Conservation (phyloP, 1,140 invertebrate genomes). For the Zaprionus lachaisei region DNA sequence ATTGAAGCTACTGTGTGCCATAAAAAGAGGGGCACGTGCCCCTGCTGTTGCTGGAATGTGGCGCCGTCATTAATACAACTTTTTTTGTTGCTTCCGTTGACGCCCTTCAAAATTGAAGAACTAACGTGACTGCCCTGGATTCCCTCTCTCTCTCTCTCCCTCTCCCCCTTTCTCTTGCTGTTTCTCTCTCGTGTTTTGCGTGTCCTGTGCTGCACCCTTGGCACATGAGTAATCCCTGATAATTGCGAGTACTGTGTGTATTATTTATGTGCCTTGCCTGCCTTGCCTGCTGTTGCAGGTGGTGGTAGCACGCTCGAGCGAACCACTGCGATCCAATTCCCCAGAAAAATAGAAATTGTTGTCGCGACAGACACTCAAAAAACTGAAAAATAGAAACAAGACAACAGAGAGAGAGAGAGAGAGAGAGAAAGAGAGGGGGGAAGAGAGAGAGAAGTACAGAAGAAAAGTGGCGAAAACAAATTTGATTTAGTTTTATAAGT, state of each 20-base stretch:
- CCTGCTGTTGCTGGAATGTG: slow-evolving; percentile 31
- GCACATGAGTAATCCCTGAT: slow-evolving; percentile 34
- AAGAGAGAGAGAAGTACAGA: background rate
- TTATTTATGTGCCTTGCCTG: slow-evolving; percentile 59
- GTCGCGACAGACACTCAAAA: slow-evolving; percentile 40
- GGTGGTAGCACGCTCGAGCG: slow-evolving; percentile 28
- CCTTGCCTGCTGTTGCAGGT: slow-evolving; percentile 44
- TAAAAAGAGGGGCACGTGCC: slow-evolving; percentile 28
- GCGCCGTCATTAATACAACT: slow-evolving; percentile 69
- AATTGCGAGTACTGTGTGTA: slow-evolving; percentile 59
- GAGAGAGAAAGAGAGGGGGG: slow-evolving; percentile 1
- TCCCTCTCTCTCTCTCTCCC: background rate
- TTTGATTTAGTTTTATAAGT: slow-evolving; percentile 57
- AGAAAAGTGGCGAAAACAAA: slow-evolving; percentile 24
- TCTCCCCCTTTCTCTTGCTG: background rate
- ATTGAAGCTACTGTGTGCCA: slow-evolving; percentile 32
- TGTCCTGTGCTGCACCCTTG: slow-evolving; percentile 53
- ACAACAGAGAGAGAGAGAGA: background rate
- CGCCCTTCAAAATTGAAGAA: slow-evolving; percentile 47
- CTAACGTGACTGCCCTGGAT: background rate
- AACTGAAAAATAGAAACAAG: background rate
- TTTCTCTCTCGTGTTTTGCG: background rate
- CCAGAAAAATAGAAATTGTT: slow-evolving; percentile 25
- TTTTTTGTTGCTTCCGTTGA: slow-evolving; percentile 69
- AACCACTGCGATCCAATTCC: slow-evolving; percentile 21